Evolutionary conservation across 2,888 invertebrate species (phyloP).

Genomic region (Papilio protenor): DNA sequence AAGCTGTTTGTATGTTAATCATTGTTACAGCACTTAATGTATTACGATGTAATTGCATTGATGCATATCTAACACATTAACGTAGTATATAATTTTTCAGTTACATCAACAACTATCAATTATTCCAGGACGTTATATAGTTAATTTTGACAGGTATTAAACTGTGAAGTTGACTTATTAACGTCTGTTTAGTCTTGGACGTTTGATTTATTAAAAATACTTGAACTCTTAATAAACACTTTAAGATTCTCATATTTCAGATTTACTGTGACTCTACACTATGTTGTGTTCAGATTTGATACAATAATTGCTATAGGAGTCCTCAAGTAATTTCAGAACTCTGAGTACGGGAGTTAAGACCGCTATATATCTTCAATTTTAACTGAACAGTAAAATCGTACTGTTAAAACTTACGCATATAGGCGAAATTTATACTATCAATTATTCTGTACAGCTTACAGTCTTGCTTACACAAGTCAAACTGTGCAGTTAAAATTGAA

Average conservation of each 20-base stretch:
- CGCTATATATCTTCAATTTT: no score
- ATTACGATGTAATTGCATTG: slow-evolving; percentile 38
- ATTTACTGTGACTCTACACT: neutral
- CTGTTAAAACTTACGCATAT: no score
- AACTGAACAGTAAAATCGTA: no score
- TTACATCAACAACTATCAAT: slow-evolving; percentile 30
- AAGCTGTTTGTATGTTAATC: slow-evolving; percentile 43
- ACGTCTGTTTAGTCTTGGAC: neutral
- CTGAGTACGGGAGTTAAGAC: neutral
- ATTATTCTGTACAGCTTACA: neutral
- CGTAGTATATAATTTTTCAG: slow-evolving; percentile 26
- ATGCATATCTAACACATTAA: slow-evolving; percentile 40
- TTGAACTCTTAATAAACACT: neutral
- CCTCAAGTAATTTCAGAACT: no score
- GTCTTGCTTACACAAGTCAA: no score
- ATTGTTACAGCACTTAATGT: slow-evolving; percentile 40
- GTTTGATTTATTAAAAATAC: neutral
- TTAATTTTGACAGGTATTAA: slow-evolving; percentile 17
- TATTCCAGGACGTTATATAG: neutral
- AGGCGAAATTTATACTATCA: neutral
- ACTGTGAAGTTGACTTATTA: slow-evolving; percentile 23
- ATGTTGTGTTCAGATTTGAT: no score
- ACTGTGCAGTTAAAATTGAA: no score
- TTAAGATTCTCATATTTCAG: neutral
- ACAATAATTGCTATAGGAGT: no score